phyloP scores from a whole-genome alignment of 2,797 vertebrate species.

The Nyctibius grandis region DNA sequence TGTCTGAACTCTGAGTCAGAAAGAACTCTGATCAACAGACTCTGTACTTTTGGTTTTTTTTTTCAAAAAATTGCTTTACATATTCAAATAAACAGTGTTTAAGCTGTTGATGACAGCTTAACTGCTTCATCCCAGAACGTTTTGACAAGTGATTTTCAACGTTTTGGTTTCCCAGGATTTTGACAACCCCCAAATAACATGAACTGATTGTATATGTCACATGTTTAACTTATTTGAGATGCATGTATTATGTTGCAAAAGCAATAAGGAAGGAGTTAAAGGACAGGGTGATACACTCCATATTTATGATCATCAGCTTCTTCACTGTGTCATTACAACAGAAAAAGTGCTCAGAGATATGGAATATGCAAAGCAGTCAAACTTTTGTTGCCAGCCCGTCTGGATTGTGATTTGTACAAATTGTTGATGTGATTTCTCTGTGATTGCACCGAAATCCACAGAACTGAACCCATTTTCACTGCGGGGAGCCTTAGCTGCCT shows the following conservation, averaged over 20 bases:
- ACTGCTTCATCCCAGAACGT: conserved; percentile 30
- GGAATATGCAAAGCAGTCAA: neutral
- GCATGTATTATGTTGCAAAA: neutral
- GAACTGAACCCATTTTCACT: neutral
- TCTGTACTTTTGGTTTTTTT: neutral
- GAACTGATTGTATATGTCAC: conserved; percentile 28
- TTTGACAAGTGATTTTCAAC: conserved; percentile 57
- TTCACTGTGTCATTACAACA: neutral
- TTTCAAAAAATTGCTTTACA: conserved; percentile 23
- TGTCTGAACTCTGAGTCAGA: no score
- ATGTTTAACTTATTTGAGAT: conserved; percentile 52
- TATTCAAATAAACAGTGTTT: conserved; percentile 56
- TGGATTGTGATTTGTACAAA: neutral
- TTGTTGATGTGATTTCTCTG: neutral
- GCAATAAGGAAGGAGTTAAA: neutral
- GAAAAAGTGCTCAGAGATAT: neutral
- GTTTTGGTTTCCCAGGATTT: conserved; percentile 27
- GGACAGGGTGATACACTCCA: neutral
- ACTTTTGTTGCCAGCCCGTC: neutral
- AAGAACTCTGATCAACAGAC: conserved; percentile 4
- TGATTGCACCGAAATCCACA: neutral
- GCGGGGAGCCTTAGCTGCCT: neutral
- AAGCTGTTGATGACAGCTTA: conserved; percentile 58
- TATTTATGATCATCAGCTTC: conserved; percentile 31
- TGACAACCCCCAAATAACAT: conserved; percentile 17